Conservation (phyloP, 2,888 invertebrate genomes). For the Luffia ferchaultella region DNA sequence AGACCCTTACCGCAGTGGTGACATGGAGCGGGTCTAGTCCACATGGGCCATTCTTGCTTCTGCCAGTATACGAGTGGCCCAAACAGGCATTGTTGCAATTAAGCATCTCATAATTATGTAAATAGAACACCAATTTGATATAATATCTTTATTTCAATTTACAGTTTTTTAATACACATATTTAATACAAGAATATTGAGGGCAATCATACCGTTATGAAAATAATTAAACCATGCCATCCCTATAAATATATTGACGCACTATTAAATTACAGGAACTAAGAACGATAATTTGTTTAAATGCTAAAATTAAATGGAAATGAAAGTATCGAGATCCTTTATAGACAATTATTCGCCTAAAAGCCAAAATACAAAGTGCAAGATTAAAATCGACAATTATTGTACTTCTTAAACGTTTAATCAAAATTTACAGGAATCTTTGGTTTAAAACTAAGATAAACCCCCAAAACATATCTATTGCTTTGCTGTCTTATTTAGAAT, state of each 20-base stretch:
- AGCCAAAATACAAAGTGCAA: too few species aligned
- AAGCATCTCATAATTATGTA: background rate
- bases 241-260: background rate
- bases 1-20: slow-evolving; percentile 33
- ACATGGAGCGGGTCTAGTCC: slow-evolving; percentile 28
- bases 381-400: too few species aligned
- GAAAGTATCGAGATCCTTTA: background rate
- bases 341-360: background rate
- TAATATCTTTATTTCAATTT: too few species aligned
- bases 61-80: slow-evolving; percentile 35
- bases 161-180: too few species aligned
- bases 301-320: background rate
- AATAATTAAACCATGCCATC: background rate
- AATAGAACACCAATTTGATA: too few species aligned
- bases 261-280: background rate
- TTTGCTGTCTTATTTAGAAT: background rate
- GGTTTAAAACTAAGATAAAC: background rate
- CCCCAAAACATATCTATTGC: background rate
- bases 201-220: background rate
- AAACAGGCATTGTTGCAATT: slow-evolving; percentile 16
- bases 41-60: slow-evolving; percentile 23
- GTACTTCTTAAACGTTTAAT: too few species aligned
- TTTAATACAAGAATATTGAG: too few species aligned
- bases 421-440: background rate
- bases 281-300: too few species aligned